Conservation (phyloP, 2,797 vertebrate species). For the Fratercula arctica region DNA sequence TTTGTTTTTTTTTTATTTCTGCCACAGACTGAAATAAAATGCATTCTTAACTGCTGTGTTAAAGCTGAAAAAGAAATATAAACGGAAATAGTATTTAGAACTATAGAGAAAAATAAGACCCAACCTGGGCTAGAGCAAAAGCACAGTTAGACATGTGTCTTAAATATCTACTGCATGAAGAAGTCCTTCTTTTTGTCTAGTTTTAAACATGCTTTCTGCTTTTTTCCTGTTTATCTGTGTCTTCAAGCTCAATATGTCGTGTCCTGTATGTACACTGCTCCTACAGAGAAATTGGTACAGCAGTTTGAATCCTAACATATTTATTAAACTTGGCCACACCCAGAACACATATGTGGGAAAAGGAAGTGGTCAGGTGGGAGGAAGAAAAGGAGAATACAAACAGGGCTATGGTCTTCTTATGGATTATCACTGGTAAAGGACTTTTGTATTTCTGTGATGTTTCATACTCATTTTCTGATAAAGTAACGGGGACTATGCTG, state of each 20-base stretch:
- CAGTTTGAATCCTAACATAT: not conserved
- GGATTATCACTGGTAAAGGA: not conserved
- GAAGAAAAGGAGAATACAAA: not conserved
- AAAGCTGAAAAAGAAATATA: not conserved
- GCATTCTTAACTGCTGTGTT: not conserved
- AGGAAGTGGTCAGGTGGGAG: not conserved
- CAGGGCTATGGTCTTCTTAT: not conserved
- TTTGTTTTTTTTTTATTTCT: not conserved
- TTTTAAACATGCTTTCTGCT: not conserved
- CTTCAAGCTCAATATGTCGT: not conserved
- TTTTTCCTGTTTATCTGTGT: not conserved
- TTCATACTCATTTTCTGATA: not conserved
- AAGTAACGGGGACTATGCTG: not conserved
- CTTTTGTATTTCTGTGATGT: not conserved
- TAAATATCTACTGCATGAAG: not conserved
- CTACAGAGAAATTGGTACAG: not conserved
- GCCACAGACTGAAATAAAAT: not conserved
- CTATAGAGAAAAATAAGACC: not conserved
- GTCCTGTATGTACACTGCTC: rapidly evolving
- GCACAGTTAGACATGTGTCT: not conserved
- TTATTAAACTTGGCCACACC: not conserved
- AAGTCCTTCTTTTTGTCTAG: not conserved
- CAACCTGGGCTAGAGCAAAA: not conserved
- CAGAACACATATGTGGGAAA: not conserved
- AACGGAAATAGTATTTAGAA: not conserved